Base-by-base conservation (phyloP, 1,140 invertebrate genomes). In the Bemisia tabaci region DNA sequence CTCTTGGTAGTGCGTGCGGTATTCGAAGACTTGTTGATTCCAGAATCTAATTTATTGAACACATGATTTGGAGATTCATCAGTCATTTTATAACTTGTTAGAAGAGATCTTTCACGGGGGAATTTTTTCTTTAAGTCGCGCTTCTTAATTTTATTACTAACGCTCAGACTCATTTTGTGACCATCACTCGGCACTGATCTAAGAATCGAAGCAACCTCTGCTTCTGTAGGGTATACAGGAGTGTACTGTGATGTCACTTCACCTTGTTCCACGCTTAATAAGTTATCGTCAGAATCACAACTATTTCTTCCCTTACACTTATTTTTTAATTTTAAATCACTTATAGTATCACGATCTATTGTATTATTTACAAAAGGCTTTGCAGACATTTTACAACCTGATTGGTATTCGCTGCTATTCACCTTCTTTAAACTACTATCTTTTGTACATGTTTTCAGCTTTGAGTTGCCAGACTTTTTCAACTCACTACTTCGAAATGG, bases 41-140 rank as follows among this genome's bases (percentile, higher is more conserved):
- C 33, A 5, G 33, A 48, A 48, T 48, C 33, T 48, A 48, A 48
- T 48, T 48, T 48, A 48, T 17, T 48, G 33, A 48, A 48, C 33
- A 48, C 33, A 48, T 48, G 33, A 48, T 48, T 48, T 48, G 33
- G 33, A 48, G 33, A 48, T 23, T 68, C 60, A 48, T 69, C 71
- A 9, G 62, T 26, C 27, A 67, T 27, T 26, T 59, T 62, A n/a
- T 59, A 59, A 2, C 65, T 27, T n/a, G 66, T 17, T 62, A 65
- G 62, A 11, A 68, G 25, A 33, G 59, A 62, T 61, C 70, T 68
- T 63, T 81, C 79, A 1, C 76, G 75, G 12, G 79, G 75, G 67
- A 79, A 80, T 2, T 74, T 70, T 70, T 83, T 83, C 73, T 80
- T 80, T 62, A 78, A 79, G 72, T 80, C 80, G 73, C 79, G 77